Evolutionary conservation across 2,888 invertebrate species (phyloP).

Genomic region (Catocala sponsa): DNA sequence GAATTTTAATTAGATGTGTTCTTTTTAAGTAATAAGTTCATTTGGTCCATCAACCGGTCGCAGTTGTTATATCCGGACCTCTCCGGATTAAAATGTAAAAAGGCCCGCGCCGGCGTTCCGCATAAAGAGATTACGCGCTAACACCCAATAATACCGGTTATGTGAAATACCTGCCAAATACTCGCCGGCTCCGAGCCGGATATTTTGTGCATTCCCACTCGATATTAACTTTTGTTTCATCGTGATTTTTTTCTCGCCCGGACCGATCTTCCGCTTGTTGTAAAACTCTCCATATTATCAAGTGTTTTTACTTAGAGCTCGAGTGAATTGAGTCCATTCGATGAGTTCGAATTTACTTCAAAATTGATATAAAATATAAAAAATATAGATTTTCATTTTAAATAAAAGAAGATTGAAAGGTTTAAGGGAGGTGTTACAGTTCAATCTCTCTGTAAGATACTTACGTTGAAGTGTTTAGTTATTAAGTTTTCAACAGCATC

Average conservation of each 20-base stretch:
- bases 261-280: slow-evolving; percentile 1
- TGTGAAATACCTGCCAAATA: slow-evolving; percentile 54
- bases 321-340: slow-evolving; percentile 22
- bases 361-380: slow-evolving; percentile 7
- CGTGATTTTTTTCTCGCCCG: slow-evolving; percentile 8
- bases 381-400: slow-evolving; percentile 4
- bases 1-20: slow-evolving; percentile 41
- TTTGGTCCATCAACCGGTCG: slow-evolving; percentile 38
- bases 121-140: slow-evolving; percentile 55
- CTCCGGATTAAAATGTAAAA: slow-evolving; percentile 55
- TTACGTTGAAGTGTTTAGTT: slow-evolving; percentile 1
- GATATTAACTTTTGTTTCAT: slow-evolving; percentile 39
- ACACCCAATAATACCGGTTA: slow-evolving; percentile 55
- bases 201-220: slow-evolving; percentile 25
- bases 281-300: slow-evolving; percentile 19
- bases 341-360: slow-evolving; percentile 22
- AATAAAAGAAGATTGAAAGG: slow-evolving; percentile 3
- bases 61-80: slow-evolving; percentile 23
- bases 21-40: slow-evolving; percentile 42
- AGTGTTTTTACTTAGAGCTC: slow-evolving; percentile 22
- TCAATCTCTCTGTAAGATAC: slow-evolving; percentile 1
- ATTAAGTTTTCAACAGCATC: not conserved
- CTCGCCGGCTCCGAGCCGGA: slow-evolving; percentile 6
- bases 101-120: slow-evolving; percentile 28
- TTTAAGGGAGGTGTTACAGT: not conserved